phyloP scores from a whole-genome alignment of 2,888 invertebrate species.

The Encarsia formosa region DNA sequence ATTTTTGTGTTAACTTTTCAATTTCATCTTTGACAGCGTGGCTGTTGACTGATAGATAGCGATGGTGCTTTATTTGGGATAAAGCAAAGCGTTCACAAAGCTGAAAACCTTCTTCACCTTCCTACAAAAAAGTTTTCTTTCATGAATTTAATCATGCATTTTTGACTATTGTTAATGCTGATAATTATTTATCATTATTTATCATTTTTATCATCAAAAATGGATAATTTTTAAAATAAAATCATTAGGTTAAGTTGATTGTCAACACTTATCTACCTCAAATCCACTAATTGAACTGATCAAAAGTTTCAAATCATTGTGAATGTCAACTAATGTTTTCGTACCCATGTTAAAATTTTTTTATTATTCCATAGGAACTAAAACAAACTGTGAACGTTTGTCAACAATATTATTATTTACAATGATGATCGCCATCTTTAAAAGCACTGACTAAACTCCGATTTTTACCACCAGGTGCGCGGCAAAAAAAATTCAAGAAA shows the following conservation, averaged over 20 bases:
- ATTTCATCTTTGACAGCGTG: constrained; percentile 51
- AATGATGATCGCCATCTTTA: too few species aligned
- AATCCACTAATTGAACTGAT: constrained; percentile 44
- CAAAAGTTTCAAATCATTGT: constrained; percentile 43
- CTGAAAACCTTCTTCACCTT: constrained; percentile 48
- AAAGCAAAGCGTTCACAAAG: constrained; percentile 48
- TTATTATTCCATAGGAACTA: too few species aligned
- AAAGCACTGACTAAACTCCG: too few species aligned
- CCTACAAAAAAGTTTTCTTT: constrained; percentile 41
- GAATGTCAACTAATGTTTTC: constrained; percentile 41
- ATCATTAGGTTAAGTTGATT: background rate
- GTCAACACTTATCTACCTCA: constrained; percentile 34
- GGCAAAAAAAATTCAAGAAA: too few species aligned
- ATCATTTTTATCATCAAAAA: too few species aligned
- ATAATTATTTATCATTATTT: too few species aligned
- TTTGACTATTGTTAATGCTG: too few species aligned
- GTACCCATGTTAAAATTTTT: constrained; percentile 38
- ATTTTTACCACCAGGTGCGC: too few species aligned
- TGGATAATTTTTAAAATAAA: too few species aligned
- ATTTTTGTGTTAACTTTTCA: constrained; percentile 51
- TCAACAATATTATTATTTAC: too few species aligned
- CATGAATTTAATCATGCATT: too few species aligned
- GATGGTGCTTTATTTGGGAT: constrained; percentile 52
- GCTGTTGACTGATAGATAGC: constrained; percentile 51
- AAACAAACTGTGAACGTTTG: too few species aligned